These are phyloP conservation scores for Drosophila sordidula DNA, from an alignment of 2,888 invertebrate genomes.

Conservation along the genomic window DNA sequence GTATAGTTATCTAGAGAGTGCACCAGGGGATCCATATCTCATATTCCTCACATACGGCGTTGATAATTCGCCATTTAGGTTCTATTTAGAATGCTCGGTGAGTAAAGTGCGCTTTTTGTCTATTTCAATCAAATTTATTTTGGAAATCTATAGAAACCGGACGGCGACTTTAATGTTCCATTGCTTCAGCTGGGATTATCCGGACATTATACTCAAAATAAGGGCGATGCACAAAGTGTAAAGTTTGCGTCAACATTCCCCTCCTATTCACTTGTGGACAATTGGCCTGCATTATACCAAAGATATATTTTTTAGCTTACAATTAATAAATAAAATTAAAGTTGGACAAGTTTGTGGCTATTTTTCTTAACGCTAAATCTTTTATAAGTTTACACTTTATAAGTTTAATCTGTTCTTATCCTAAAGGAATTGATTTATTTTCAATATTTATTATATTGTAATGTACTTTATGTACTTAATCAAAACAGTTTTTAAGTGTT, in stretches of 20 bases:
- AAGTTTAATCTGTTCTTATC: no score
- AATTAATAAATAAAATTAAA: neutral
- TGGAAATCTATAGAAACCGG: slow-evolving; percentile 36
- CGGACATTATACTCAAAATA: slow-evolving; percentile 85
- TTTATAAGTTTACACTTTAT: no score
- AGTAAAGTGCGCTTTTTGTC: neutral
- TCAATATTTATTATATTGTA: no score
- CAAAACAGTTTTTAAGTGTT: no score
- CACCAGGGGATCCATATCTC: slow-evolving; percentile 61
- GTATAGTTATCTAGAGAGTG: slow-evolving; percentile 53
- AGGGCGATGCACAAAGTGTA: slow-evolving; percentile 84
- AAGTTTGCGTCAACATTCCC: slow-evolving; percentile 84
- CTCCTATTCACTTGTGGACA: slow-evolving; percentile 84
- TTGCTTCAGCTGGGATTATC: slow-evolving; percentile 85
- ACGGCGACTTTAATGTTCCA: slow-evolving; percentile 63
- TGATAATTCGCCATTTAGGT: slow-evolving; percentile 62
- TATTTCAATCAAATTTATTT: neutral
- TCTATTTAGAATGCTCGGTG: slow-evolving; percentile 69
- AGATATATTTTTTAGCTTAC: slow-evolving; percentile 70
- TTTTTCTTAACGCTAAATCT: no score
- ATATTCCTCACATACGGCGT: slow-evolving; percentile 72
- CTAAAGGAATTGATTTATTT: no score
- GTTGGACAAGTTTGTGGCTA: no score
- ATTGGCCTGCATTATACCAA: slow-evolving; percentile 86
- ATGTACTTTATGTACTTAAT: no score